phyloP scores from a whole-genome alignment of 2,113 vertebrate genomes.

The Syrrhaptes paradoxus region DNA sequence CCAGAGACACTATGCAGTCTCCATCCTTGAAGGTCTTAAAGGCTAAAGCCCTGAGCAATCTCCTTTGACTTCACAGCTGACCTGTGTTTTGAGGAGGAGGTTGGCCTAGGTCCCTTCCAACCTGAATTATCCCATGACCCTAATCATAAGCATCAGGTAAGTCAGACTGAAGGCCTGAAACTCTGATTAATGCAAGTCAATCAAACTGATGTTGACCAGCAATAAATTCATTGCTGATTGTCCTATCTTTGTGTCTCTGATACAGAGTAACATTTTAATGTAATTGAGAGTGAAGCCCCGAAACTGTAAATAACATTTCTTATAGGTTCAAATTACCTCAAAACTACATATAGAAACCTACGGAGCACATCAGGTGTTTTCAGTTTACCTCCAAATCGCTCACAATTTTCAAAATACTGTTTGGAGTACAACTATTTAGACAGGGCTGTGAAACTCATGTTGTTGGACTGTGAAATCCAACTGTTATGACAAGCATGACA shows the following conservation, averaged over 20 bases:
- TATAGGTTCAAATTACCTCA: background rate
- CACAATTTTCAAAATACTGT: background rate
- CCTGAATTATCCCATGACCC: background rate
- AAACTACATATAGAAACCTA: background rate
- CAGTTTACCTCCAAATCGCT: rapidly evolving
- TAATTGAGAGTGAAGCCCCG: background rate
- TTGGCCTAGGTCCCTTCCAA: background rate
- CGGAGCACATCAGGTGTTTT: background rate
- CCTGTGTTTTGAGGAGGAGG: background rate
- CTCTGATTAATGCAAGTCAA: background rate
- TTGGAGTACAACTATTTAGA: background rate
- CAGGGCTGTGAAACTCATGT: rapidly evolving
- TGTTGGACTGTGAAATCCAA: background rate
- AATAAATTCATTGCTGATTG: background rate
- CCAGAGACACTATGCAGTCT: background rate
- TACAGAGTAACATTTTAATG: background rate
- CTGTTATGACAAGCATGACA: background rate
- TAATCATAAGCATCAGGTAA: background rate
- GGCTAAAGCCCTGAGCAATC: background rate
- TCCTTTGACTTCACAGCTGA: background rate
- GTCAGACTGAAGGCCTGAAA: background rate
- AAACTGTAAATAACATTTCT: background rate
- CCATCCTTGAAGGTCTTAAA: background rate
- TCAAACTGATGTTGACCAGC: background rate
- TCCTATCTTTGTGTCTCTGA: background rate